Evolutionary conservation across 2,888 invertebrate genomes (phyloP), one percentile per base, ranked within the genome.

Genomic region (Tetragonisca angustula): DNA sequence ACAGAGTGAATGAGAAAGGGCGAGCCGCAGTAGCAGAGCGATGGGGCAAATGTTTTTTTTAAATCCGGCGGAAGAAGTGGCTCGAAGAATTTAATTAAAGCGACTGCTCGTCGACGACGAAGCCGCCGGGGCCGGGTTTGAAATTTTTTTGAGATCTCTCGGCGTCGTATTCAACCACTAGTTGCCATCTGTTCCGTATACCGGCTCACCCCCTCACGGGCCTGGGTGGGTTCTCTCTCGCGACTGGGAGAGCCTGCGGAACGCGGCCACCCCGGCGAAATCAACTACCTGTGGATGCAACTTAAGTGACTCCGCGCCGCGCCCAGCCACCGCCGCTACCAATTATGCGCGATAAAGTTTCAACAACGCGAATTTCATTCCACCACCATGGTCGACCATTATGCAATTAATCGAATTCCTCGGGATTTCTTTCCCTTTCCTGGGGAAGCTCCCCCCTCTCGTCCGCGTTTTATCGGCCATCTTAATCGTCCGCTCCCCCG

Each of bases 231-330:
- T n/a, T n/a, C 49, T 49, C 43, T 50, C 74, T 36, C 17, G 50
- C 50, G 19, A n/a, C 64, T 65, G 21, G 27, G 52, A 88, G 86
- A 88, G 86, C 71, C 86, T 85, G 79, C 89, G 90, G 90, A 91
- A 90, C 89, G 89, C 91, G 89, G 87, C 70, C 89, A 89, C 89
- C 89, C 89, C 89, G 88, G 90, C 88, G 87, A 91, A 92, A 91
- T 92, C 92, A 92, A 93, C 92, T 92, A 93, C 92, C 92, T 93
- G 92, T 93, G 92, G 92, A 93, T 92, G 86, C 90, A 89, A 90
- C 90, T 91, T 90, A 90, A 87, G 82, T 83, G 84, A 88, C 80
- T 85, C 71, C 70, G 72, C 49, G 76, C 70, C 67, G 76, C 81
- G 52, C 72, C 43, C 69, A 77, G 64, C 73, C 71, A 64, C 75